These are phyloP conservation scores for Neotoxoptera formosana DNA, from an alignment of 1,140 invertebrate genomes.

Conservation along the genomic window DNA sequence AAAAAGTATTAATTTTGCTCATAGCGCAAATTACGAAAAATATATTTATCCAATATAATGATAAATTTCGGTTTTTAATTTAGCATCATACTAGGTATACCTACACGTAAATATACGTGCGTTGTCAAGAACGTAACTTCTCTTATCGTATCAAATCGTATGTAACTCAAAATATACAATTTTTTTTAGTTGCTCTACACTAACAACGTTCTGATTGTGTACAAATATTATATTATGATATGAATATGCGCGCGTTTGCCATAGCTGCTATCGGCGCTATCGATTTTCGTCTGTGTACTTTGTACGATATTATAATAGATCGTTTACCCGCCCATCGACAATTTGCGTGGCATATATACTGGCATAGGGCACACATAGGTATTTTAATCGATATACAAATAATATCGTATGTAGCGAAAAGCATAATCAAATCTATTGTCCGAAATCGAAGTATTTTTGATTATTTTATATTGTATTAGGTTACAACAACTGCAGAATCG, in stretches of 20 bases:
- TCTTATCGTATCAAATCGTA: not conserved
- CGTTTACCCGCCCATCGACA: not conserved
- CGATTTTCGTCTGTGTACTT: not conserved
- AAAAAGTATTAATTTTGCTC: no score
- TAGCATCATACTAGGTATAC: not conserved
- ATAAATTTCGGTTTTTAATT: no score
- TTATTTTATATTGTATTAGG: not conserved
- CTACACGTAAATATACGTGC: not conserved
- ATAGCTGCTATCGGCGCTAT: not conserved
- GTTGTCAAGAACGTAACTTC: conserved; percentile 16
- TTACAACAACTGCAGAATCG: not conserved
- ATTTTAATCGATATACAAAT: not conserved
- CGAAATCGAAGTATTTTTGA: not conserved
- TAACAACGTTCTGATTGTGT: no score
- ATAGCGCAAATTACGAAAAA: no score
- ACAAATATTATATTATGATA: not conserved
- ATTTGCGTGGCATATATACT: no score
- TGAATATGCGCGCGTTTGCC: not conserved
- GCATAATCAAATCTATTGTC: not conserved
- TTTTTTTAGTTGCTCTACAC: not conserved
- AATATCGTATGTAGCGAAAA: not conserved
- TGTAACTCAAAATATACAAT: not conserved
- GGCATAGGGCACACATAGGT: not conserved
- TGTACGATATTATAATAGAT: not conserved
- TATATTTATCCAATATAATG: no score